A percentile compares a stretch with the other conserved stretches of the same genome.
phyloP scores from a whole-genome alignment of 2,113 vertebrate species.

The Numenius arquata region DNA sequence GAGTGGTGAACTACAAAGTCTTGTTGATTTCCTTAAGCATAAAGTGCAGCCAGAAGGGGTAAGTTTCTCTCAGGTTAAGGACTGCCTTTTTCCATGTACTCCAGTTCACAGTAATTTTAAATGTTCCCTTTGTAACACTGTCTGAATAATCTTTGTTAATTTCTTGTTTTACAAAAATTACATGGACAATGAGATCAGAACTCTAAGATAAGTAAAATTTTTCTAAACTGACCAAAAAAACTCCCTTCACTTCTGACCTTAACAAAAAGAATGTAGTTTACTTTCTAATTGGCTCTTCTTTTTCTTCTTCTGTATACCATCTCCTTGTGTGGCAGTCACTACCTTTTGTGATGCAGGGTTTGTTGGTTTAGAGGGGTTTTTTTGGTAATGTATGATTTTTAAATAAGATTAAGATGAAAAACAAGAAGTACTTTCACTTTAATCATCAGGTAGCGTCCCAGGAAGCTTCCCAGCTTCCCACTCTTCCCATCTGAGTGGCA shows the following conservation, averaged over 20 bases:
- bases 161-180: background rate
- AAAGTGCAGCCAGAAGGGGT: background rate
- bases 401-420: background rate
- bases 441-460: background rate
- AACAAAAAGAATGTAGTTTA: background rate
- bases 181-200: background rate
- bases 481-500: background rate
- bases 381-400: background rate
- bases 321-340: background rate
- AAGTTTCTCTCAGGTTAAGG: background rate
- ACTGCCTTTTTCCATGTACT: background rate
- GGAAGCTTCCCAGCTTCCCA: no score
- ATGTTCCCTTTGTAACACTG: background rate
- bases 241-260: fast-evolving
- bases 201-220: background rate
- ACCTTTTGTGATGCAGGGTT: background rate
- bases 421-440: background rate
- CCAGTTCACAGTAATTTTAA: background rate
- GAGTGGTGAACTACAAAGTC: background rate
- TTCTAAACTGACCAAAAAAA: background rate
- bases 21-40: background rate
- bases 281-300: background rate
- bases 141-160: background rate
- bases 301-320: background rate
- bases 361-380: background rate